These are phyloP conservation scores for Abrostola tripartita DNA, from an alignment of 2,888 invertebrate genomes.

Conservation along the genomic window DNA sequence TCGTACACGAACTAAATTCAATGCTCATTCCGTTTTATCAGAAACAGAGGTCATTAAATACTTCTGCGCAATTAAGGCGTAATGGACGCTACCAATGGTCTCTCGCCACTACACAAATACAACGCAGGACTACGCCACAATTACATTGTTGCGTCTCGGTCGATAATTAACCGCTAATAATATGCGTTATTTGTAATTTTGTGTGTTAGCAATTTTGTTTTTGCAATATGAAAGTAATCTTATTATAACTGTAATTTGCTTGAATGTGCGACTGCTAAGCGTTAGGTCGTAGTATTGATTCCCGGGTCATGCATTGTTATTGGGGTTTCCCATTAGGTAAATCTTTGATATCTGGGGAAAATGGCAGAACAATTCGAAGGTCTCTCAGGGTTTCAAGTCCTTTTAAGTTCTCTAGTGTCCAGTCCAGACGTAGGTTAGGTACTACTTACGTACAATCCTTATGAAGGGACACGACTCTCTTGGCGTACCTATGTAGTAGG, in stretches of 20 bases:
- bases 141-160: conserved; percentile 51
- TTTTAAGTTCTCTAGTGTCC: no score
- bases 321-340: no score
- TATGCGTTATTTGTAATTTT: conserved; percentile 33
- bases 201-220: conserved; percentile 34
- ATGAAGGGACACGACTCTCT: no score
- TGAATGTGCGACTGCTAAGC: neutral
- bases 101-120: conserved; percentile 48
- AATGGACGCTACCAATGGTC: conserved; percentile 42
- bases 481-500: no score
- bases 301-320: no score
- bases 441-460: no score
- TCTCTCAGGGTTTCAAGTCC: no score
- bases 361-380: no score
- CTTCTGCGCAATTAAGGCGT: conserved; percentile 67
- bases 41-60: conserved; percentile 63
- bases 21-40: conserved; percentile 59
- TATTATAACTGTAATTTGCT: neutral
- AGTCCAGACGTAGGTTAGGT: no score
- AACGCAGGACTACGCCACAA: conserved; percentile 53
- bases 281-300: no score
- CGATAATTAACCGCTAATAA: conserved; percentile 52
- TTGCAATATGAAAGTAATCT: conserved; percentile 2
- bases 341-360: no score
- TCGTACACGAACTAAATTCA: conserved; percentile 26